phyloP scores from a whole-genome alignment of 2,888 invertebrate genomes.

The Carterocephalus palaemon region DNA sequence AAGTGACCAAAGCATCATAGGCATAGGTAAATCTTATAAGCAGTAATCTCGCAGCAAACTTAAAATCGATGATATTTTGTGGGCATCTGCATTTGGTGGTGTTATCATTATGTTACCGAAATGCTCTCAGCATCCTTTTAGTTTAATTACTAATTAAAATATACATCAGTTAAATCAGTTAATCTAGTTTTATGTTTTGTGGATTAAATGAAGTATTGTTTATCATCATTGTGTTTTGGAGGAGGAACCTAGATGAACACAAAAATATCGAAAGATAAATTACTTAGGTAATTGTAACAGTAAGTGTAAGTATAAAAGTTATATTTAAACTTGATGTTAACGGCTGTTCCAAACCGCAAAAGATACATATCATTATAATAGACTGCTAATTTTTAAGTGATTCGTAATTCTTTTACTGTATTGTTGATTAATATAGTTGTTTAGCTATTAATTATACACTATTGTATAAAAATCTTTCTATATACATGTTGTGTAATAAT shows the following conservation, averaged over 20 bases:
- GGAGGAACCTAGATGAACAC: constrained; percentile 18
- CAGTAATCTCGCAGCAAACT: constrained; percentile 36
- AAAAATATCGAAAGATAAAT: constrained; percentile 12
- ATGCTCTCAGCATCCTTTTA: too few relatives aligned
- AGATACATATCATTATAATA: constrained; percentile 78
- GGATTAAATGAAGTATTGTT: too few relatives aligned
- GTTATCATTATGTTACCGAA: too few relatives aligned
- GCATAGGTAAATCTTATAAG: constrained; percentile 13
- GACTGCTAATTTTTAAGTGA: constrained; percentile 73
- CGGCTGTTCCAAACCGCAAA: constrained; percentile 77
- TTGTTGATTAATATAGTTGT: constrained; percentile 73
- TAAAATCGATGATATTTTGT: constrained; percentile 21
- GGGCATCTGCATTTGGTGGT: constrained; percentile 13
- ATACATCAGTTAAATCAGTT: too few relatives aligned
- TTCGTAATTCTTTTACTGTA: constrained; percentile 74
- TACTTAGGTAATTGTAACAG: constrained; percentile 8
- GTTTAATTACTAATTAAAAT: too few relatives aligned
- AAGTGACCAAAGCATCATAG: constrained; percentile 23
- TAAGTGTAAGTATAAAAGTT: constrained; percentile 8
- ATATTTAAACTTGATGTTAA: constrained; percentile 45
- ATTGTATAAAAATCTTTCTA: constrained; percentile 79
- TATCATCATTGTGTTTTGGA: too few relatives aligned
- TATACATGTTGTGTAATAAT: constrained; percentile 78
- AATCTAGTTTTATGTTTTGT: too few relatives aligned
- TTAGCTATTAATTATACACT: constrained; percentile 74